Percentiles rank a stretch among this genome's conserved stretches.
These are phyloP conservation scores for Zygogramma bicolorata DNA, from an alignment of 2,888 invertebrate genomes.

Conservation along the genomic window DNA sequence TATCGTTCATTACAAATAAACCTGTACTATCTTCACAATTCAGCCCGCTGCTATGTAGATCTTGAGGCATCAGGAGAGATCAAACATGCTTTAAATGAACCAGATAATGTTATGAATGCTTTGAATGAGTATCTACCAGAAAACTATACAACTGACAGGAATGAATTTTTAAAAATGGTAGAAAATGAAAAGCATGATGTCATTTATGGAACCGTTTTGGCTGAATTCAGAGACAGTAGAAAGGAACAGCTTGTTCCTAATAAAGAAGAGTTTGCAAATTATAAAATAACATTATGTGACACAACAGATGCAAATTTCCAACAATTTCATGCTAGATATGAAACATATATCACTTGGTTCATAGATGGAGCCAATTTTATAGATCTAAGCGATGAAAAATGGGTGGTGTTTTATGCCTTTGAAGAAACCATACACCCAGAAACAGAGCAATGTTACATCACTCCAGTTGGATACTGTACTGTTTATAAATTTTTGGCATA, in stretches of 20 bases:
- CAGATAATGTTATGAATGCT: constrained; percentile 56
- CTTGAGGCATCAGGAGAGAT: constrained; percentile 78
- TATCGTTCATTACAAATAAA: constrained; percentile 81
- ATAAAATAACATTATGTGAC: constrained; percentile 86
- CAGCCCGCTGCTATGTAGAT: constrained; percentile 76
- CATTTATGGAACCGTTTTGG: constrained; percentile 57
- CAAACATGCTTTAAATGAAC: constrained; percentile 63
- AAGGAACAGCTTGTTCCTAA: constrained; percentile 40
- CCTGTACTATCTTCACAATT: constrained; percentile 57
- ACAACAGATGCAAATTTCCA: constrained; percentile 79
- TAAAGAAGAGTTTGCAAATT: constrained; percentile 64
- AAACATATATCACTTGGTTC: constrained; percentile 94
- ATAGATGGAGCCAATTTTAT: constrained; percentile 97
- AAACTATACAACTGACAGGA: constrained; percentile 50
- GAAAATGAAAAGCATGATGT: constrained; percentile 54
- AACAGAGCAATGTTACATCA: constrained; percentile 72
- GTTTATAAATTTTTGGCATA: constrained; percentile 96
- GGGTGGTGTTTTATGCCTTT: constrained; percentile 89
- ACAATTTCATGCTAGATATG: constrained; percentile 84
- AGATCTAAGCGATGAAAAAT: constrained; percentile 91
- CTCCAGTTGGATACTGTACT: constrained; percentile 89
- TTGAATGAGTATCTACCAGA: constrained; percentile 60
- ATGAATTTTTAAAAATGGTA: constrained; percentile 51
- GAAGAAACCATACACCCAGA: constrained; percentile 76
- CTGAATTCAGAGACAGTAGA: constrained; percentile 45